Evolutionary conservation across 2,888 invertebrate species (phyloP).

Genomic region (Branchipolynoe longqiensis): DNA sequence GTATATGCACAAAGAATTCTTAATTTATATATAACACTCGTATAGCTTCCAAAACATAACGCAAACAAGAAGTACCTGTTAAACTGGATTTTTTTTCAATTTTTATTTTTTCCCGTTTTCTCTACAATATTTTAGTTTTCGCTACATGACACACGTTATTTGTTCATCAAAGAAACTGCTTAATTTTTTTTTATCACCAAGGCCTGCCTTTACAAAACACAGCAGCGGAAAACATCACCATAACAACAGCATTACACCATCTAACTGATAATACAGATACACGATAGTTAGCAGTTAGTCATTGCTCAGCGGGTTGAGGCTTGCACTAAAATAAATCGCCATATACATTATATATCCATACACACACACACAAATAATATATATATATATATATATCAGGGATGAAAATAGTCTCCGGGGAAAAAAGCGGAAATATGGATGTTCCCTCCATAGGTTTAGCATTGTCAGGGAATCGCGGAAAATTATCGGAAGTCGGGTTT

Average conservation of each 20-base stretch:
- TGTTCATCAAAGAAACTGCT: conserved; percentile 16
- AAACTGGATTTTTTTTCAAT: neutral
- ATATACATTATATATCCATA: neutral
- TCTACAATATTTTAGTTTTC: conserved; percentile 20
- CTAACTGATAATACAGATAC: neutral
- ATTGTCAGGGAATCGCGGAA: too few species aligned
- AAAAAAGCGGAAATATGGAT: too few species aligned
- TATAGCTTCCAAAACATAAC: too few species aligned
- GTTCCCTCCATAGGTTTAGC: too few species aligned
- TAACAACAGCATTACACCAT: neutral
- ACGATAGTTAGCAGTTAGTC: conserved; percentile 27
- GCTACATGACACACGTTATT: neutral
- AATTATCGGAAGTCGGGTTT: too few species aligned
- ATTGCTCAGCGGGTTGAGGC: neutral
- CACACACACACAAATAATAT: too few species aligned
- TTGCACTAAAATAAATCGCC: neutral
- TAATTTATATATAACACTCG: too few species aligned
- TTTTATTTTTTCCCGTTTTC: conserved; percentile 5
- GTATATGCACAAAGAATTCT: too few species aligned
- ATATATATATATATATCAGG: too few species aligned
- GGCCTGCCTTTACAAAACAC: conserved; percentile 38
- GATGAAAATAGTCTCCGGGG: too few species aligned
- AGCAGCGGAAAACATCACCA: conserved; percentile 24
- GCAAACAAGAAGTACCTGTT: neutral
- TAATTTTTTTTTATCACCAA: conserved; percentile 37